Evolutionary conservation across 2,888 invertebrate species (phyloP), one percentile per base, ranked within the genome.

Genomic region (Pogonocherus hispidulus): DNA sequence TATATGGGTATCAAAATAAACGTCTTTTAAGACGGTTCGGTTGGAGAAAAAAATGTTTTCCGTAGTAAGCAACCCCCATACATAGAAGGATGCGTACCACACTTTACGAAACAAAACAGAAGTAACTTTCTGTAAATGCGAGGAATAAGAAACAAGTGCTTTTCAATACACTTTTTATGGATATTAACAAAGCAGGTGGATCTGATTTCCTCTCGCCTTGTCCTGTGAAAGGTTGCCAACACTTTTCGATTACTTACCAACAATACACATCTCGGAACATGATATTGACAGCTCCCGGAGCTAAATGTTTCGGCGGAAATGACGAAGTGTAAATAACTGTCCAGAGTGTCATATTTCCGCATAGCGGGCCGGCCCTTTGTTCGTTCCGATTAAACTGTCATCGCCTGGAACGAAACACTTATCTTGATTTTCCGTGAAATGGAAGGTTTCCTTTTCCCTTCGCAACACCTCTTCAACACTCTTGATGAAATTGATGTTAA

Each of bases 401-500:
- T 51, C 14, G 32, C 46, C 59, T 47, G 47, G 47, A 47, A 9
- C n/a, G 59, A 16, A 16, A 49, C 62, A 23, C 51, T 62, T 51
- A 62, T 62, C 62, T 49, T 62, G 62, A 62, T 62, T 62, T 62
- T 51, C 51, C 51, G 46, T 35, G 62, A 47, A 47, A 47, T 32
- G 20, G 57, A 63, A n/a, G 18, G 55, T 62, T 62, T 62, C 62
- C 47, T n/a, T n/a, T n/a, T n/a, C n/a, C n/a, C n/a, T 32, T 52
- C 62, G 63, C 67, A 49, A 11, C 52, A 54, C 60, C 32, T 41
- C n/a, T n/a, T n/a, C n/a, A n/a, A n/a, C n/a, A n/a, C n/a, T n/a
- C n/a, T n/a, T 51, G 62, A 16, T 11, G 67, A 63, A 63, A 67
- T 46, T 57, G 67, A 67, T 59, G 67, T 59, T 52, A 47, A 67